These are phyloP conservation scores for Sardinella longiceps DNA, from an alignment of 2,797 vertebrate genomes.

Conservation along the genomic window DNA sequence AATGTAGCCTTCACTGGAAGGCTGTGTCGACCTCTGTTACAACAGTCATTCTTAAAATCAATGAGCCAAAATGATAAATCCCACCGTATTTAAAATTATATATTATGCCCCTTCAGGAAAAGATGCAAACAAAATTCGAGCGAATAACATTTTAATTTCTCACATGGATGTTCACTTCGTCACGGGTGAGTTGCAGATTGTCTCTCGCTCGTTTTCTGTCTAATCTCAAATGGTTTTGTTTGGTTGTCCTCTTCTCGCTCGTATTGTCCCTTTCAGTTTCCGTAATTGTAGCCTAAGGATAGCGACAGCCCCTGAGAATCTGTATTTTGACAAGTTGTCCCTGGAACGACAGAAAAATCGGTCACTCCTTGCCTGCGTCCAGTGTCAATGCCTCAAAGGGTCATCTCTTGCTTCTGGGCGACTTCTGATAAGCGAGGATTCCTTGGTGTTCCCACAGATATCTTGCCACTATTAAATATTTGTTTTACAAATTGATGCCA, in stretches of 20 bases:
- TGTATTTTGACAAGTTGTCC: conserved; percentile 65
- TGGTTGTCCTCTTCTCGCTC: conserved; percentile 22
- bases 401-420: neutral
- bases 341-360: conserved; percentile 54
- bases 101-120: neutral
- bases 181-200: conserved; percentile 23
- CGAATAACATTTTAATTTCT: neutral
- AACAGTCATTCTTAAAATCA: neutral
- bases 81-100: neutral
- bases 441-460: neutral
- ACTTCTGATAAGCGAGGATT: neutral
- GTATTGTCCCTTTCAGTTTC: conserved; percentile 53
- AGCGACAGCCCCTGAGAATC: conserved; percentile 52
- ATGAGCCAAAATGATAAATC: neutral
- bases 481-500: neutral
- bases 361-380: conserved; percentile 5
- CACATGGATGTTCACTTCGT: conserved; percentile 20
- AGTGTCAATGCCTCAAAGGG: conserved; percentile 19
- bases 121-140: neutral
- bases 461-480: neutral
- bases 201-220: conserved; percentile 12
- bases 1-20: neutral
- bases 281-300: conserved; percentile 45
- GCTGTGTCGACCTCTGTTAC: conserved; percentile 17
- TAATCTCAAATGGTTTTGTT: conserved; percentile 16